Conservation (phyloP, 2,888 invertebrate genomes). For the Entomobrya multifasciata region DNA sequence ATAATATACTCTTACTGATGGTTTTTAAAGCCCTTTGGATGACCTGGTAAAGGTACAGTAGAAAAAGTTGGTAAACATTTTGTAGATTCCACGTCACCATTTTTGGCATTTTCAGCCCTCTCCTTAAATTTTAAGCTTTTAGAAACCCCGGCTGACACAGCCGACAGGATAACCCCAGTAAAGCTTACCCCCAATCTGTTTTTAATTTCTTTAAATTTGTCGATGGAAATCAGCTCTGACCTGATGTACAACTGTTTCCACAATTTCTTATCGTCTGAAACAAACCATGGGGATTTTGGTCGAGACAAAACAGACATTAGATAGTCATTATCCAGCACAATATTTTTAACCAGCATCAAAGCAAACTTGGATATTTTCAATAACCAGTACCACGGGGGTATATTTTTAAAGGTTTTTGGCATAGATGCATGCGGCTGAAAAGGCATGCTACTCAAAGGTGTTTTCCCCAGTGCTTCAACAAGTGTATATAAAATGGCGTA, state of each 20-base stretch:
- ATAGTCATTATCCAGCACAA: neutral
- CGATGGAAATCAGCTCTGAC: slow-evolving; percentile 23
- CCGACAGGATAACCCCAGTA: slow-evolving; percentile 21
- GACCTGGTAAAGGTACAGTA: neutral
- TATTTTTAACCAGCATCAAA: neutral
- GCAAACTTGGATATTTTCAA: no score
- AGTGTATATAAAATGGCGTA: slow-evolving; percentile 50
- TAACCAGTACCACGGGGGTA: no score
- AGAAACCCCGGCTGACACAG: slow-evolving; percentile 23
- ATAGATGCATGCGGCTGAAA: no score
- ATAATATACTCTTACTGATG: slow-evolving; percentile 46
- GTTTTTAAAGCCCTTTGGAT: slow-evolving; percentile 48
- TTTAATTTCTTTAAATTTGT: slow-evolving; percentile 37
- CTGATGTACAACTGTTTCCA: slow-evolving; percentile 22
- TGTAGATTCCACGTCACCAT: neutral
- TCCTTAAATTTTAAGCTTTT: slow-evolving; percentile 5
- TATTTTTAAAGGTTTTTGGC: no score
- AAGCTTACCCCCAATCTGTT: slow-evolving; percentile 43
- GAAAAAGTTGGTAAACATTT: neutral
- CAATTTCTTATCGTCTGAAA: slow-evolving; percentile 13
- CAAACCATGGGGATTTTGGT: neutral
- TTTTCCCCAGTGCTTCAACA: neutral
- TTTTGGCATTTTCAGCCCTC: neutral
- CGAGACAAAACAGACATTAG: neutral
- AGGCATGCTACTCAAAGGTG: neutral